phyloP scores from a whole-genome alignment of 1,140 invertebrate species.

The Halotydeus destructor region DNA sequence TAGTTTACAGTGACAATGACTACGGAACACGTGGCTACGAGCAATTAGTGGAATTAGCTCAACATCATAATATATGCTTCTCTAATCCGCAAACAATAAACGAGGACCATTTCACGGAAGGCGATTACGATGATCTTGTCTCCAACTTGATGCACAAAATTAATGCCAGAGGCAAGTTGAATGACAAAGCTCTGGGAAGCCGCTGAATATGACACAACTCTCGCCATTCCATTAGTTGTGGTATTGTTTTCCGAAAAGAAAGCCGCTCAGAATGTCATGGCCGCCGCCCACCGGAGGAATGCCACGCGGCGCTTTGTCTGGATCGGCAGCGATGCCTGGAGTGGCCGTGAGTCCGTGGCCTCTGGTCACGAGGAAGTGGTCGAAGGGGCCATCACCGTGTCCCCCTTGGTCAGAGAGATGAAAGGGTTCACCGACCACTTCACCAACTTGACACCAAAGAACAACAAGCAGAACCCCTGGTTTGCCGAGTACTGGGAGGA shows the following conservation, averaged over 20 bases:
- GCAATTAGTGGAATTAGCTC: conserved; percentile 27
- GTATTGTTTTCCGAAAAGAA: conserved; percentile 89
- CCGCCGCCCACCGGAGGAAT: conserved; percentile 60
- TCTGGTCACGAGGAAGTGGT: conserved; percentile 60
- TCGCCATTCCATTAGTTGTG: conserved; percentile 34
- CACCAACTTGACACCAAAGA: conserved; percentile 47
- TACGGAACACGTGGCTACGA: conserved; percentile 45
- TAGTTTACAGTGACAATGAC: conserved; percentile 87
- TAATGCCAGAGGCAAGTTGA: conserved; percentile 20
- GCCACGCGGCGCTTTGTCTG: conserved; percentile 63
- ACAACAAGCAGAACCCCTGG: conserved; percentile 73
- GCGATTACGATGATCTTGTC: conserved; percentile 30
- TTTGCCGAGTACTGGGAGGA: conserved; percentile 86
- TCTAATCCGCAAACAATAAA: conserved; percentile 20
- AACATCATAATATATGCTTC: conserved; percentile 31
- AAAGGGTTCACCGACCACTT: conserved; percentile 70
- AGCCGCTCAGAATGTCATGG: conserved; percentile 81
- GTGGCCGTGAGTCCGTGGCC: conserved; percentile 59
- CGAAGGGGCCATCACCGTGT: conserved; percentile 53
- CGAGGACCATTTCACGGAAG: conserved; percentile 23
- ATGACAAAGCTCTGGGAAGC: not conserved
- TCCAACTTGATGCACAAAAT: conserved; percentile 20
- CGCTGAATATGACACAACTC: not conserved
- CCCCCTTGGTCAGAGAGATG: conserved; percentile 67
- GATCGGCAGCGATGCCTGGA: conserved; percentile 89